phyloP scores from a whole-genome alignment of 2,888 invertebrate species.

The Subacronicta megacephala region DNA sequence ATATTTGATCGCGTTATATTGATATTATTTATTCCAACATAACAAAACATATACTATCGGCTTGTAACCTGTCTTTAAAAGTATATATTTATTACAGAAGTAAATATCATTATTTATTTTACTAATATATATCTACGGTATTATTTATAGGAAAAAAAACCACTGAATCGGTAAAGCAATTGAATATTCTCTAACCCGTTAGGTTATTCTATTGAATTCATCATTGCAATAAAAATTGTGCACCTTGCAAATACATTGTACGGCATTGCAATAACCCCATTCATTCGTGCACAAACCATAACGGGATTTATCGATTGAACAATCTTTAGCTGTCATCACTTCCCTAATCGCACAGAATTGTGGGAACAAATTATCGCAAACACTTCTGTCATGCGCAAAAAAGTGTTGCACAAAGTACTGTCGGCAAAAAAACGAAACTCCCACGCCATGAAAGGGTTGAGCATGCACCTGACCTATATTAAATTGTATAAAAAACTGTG shows the following conservation, averaged over 20 bases:
- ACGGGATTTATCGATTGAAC: slow-evolving; percentile 76
- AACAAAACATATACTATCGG: too few species aligned
- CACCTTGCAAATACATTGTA: slow-evolving; percentile 58
- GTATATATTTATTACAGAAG: too few species aligned
- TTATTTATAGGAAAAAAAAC: too few species aligned
- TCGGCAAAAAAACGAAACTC: slow-evolving; percentile 78
- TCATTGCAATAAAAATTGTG: slow-evolving; percentile 35
- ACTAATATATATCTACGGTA: too few species aligned
- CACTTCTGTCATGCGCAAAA: slow-evolving; percentile 81
- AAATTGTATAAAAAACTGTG: slow-evolving; percentile 73
- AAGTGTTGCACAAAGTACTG: slow-evolving; percentile 80
- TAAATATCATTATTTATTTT: too few species aligned
- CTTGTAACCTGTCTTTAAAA: too few species aligned
- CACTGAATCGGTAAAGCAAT: background rate
- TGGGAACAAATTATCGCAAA: slow-evolving; percentile 90
- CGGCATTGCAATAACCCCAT: slow-evolving; percentile 48
- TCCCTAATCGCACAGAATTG: slow-evolving; percentile 79
- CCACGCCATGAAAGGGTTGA: slow-evolving; percentile 88
- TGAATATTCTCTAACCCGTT: slow-evolving; percentile 46
- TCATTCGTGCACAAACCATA: slow-evolving; percentile 60
- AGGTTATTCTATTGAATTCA: slow-evolving; percentile 21
- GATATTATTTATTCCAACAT: too few species aligned
- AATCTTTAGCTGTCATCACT: slow-evolving; percentile 85
- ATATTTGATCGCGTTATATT: too few species aligned
- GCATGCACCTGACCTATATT: slow-evolving; percentile 89